Base-by-base conservation (phyloP, 2,888 invertebrate species). In the Epinotia nisella region DNA sequence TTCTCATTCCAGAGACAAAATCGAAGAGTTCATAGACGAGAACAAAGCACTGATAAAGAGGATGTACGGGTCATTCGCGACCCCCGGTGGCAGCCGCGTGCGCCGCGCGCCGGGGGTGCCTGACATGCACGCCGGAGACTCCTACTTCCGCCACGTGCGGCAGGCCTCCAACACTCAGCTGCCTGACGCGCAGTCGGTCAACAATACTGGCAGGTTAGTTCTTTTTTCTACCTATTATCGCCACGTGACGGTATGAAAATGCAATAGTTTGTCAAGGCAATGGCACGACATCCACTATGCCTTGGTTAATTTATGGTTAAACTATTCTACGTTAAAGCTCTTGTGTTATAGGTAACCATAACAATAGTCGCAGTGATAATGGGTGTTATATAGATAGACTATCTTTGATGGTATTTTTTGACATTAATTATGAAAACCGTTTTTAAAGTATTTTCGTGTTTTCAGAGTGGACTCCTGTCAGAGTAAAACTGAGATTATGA, bases 1-100 rank as follows among this genome's bases (percentile, higher is more conserved):
- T 51, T 59, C 76, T 75, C 62, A 41, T 70, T 94, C 66, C 94
- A 98, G 98, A 90, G 97, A 98, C 78, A 96, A 96, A 86, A 98
- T 98, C 88, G 98, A 98, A 87, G 94, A 95, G 76, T 98, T 98
- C 91, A 98, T 98, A 83, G 98, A 98, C 84, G 98, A 98, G 88
- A 98, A 98, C 88, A 98, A 98, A 89, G 98, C 98, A 70, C 88
- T 98, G 78, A 98, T 98, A 95, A 96, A 97, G 85, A 95, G 98
- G 75, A 98, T 98, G 98, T 98, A 98, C 86, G 98, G 98, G 0
- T 97, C 98, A 80, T 98, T 98, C 85, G 93, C 95, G 10, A 94
- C 95, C 51, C 94, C 94, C 9, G 88, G 87, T 3, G 90, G 93
- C 65, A 86, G 85, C 78, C 81, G 93, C 17, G 90, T 91, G 74